Evolutionary conservation across 2,797 vertebrate genomes (phyloP).

Genomic region (Oophaga sylvatica): DNA sequence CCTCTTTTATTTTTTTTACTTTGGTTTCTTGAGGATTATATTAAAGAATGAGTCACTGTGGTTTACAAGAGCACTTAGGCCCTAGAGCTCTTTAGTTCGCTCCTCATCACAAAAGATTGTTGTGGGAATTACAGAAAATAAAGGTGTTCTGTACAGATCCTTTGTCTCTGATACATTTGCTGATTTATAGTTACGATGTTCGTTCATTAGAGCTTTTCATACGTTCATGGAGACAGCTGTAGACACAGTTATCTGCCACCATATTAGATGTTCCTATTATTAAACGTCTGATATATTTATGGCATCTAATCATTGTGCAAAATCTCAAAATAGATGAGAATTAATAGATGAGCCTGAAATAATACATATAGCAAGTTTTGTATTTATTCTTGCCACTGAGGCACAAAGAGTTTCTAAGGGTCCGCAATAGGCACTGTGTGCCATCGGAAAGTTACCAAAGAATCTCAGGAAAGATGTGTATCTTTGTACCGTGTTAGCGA

Average conservation of each 20-base stretch:
- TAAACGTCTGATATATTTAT: too few relatives aligned
- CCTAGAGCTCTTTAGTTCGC: slow-evolving; percentile 54
- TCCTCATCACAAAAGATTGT: slow-evolving; percentile 50
- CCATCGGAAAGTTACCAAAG: not conserved
- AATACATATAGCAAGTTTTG: too few relatives aligned
- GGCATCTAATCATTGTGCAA: too few relatives aligned
- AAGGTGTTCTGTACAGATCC: not conserved
- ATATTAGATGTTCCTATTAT: not conserved
- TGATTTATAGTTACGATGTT: not conserved
- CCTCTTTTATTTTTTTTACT: slow-evolving; percentile 26
- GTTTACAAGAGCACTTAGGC: slow-evolving; percentile 54
- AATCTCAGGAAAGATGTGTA: too few relatives aligned
- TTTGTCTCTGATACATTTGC: not conserved
- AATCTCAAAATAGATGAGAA: too few relatives aligned
- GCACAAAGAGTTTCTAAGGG: not conserved
- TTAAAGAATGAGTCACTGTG: slow-evolving; percentile 53
- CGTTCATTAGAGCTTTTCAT: not conserved
- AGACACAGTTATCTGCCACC: not conserved
- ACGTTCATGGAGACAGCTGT: not conserved
- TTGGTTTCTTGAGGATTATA: slow-evolving; percentile 53
- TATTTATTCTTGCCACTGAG: too few relatives aligned
- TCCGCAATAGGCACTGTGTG: not conserved
- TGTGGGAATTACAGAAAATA: slow-evolving; percentile 26
- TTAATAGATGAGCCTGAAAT: too few relatives aligned
- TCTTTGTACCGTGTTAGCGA: too few relatives aligned